Evolutionary conservation across 35 echinoderm and acorn worm genomes (phyloP).

Genomic region (Lytechinus variegatus): DNA sequence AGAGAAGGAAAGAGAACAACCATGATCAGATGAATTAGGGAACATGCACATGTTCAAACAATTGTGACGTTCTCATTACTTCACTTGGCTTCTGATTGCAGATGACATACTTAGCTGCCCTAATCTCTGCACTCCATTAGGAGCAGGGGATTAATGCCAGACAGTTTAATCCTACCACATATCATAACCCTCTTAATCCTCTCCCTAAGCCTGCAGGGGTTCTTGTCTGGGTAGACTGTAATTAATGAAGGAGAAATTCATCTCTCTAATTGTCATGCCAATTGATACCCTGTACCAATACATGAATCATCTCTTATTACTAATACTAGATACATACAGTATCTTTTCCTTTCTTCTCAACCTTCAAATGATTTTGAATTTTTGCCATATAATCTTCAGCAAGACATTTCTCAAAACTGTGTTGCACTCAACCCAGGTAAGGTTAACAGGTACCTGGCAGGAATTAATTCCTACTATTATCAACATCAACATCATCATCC

Average conservation of each 20-base stretch:
- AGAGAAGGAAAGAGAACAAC: background rate
- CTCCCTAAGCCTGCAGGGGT: background rate
- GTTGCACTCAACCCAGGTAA: too few relatives aligned
- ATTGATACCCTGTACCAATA: background rate
- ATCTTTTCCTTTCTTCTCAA: background rate
- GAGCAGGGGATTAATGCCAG: background rate
- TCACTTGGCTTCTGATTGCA: background rate
- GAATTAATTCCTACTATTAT: too few relatives aligned
- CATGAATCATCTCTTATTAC: background rate
- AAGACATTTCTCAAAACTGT: too few relatives aligned
- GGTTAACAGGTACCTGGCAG: too few relatives aligned
- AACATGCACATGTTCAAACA: background rate
- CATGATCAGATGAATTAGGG: background rate
- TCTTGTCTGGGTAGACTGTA: background rate
- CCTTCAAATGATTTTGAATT: background rate
- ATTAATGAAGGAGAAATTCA: background rate
- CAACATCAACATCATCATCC: too few relatives aligned
- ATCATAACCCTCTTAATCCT: slow-evolving; percentile 3
- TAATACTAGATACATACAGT: background rate
- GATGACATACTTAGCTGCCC: background rate
- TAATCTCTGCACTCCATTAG: background rate
- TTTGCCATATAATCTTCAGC: too few relatives aligned
- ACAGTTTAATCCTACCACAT: background rate
- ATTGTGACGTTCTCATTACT: background rate
- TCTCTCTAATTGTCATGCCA: background rate